Evolutionary conservation across 2,113 vertebrate genomes (phyloP), one percentile per base, ranked within the genome.

Genomic region (Myotis yumanensis): DNA sequence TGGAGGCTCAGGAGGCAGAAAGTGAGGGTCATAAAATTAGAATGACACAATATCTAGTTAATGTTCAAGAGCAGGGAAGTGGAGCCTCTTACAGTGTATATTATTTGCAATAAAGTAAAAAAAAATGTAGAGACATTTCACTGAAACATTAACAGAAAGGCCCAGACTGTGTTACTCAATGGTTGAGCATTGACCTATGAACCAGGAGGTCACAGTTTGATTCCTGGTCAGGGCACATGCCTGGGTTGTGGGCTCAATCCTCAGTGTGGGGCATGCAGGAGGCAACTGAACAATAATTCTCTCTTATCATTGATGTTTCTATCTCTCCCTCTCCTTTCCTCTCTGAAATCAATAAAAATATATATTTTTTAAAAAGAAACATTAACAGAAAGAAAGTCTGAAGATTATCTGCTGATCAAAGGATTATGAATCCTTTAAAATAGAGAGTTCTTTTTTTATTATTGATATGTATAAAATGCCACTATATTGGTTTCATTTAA

Each of bases 401-500:
- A 77, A 93, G 86, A 54, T 32, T 54, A 16, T 43, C 40, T 80
- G 11, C 43, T 48, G 12, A 83, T 82, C 23, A 89, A 84, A 35
- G 30, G 46, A 57, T n/a, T 7, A 59, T 71, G 76, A 52, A n/a
- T 51, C 0, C 9, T 54, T 92, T 95, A 48, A 28, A 85, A 77
- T 46, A 43, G 22, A n/a, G 3, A 57, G 11, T 43, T 43, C 10
- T 69, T 17, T 64, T 35, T 73, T 66, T 57, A 90, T 43, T 54
- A 71, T 75, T 87, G 11, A 57, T 64, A 11, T 7, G 6, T 35
- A 68, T 73, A 69, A 81, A 57, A 79, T 72, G 10, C 52, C 64
- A 90, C 32, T 35, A 28, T 35, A 73, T 77, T 80, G 25, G 69
- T 91, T 95, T 92, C 11, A 81, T 40, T 96, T 75, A 54, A 51